phyloP scores from a whole-genome alignment of 2,113 vertebrate genomes.

The Upupa epops region DNA sequence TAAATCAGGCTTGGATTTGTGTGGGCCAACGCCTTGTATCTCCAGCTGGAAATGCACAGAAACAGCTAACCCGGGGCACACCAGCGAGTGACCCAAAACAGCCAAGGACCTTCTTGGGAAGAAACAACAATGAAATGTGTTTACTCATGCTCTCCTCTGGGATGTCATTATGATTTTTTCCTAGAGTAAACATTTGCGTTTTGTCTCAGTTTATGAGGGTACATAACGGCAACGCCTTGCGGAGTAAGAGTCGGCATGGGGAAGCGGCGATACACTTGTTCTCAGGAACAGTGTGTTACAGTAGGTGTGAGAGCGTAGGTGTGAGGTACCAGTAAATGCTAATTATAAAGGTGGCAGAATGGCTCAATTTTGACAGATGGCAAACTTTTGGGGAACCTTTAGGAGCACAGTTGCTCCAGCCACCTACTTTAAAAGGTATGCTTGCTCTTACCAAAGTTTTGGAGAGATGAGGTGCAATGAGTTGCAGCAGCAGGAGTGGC shows the following conservation, averaged over 20 bases:
- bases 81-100: conserved; percentile 54
- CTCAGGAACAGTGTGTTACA: conserved; percentile 57
- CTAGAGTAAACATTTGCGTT: conserved; percentile 56
- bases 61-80: conserved; percentile 69
- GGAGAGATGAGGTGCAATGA: conserved; percentile 1
- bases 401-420: conserved; percentile 55
- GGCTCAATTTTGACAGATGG: conserved; percentile 79
- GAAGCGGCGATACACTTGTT: neutral
- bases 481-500: neutral
- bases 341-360: conserved; percentile 78
- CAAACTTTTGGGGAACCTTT: conserved; percentile 71
- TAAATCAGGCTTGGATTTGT: neutral
- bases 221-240: neutral
- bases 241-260: neutral
- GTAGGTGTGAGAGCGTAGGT: conserved; percentile 76
- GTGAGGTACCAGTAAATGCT: conserved; percentile 73
- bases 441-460: conserved; percentile 36
- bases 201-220: conserved; percentile 40
- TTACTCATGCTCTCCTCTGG: neutral
- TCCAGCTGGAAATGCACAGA: neutral
- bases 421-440: conserved; percentile 66
- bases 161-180: conserved; percentile 25
- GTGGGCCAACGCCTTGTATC: neutral
- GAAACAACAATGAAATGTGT: conserved; percentile 24
- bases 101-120: conserved; percentile 55